Base-by-base conservation (phyloP, 2,113 vertebrate species). In the Parotia lawesii region DNA sequence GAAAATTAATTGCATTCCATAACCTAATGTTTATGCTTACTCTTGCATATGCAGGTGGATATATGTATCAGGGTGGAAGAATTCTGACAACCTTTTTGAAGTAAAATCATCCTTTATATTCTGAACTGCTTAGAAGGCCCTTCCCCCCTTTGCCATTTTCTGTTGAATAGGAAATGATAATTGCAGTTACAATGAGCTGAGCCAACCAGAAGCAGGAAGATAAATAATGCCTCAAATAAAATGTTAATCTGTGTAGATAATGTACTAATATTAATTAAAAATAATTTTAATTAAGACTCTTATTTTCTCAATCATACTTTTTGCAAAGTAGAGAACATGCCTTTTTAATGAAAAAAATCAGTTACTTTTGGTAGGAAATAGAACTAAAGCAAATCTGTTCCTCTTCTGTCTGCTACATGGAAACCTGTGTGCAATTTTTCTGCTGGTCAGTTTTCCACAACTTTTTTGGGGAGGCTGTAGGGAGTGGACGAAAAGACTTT, bases 141-240 rank as follows among this genome's bases (percentile, higher is more conserved):
- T 71, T 35, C 51, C 25, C 57, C 31, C 21, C 11, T 0, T 8
- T 85, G 53, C 67, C 37, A 37, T 82, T 93, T 93, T 94, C 58
- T 90, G 22, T 76, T 87, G 64, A 84, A 80, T 56, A 79, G 69
- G 72, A 95, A 95, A 82, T 91, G 12, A 83, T 80, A 91, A 94
- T 77, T 95, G 54, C 40, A 56, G 33, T 88, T 91, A 90, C 67
- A 90, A 81, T 92, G 75, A 92, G 28, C 75, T 62, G 45, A 91
- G 69, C n/a, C 72, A 95, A 45, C 58, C 37, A 91, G 81, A 70
- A 60, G 31, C 54, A 73, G 42, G 45, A 89, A 85, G 64, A 94
- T 81, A 85, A 94, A 91, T 91, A 94, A 93, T 85, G 28, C 47
- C 71, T 94, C 29, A 77, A 92, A 91, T 78, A 79, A 91, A 74